A percentile compares a stretch with the other conserved stretches of the same genome.
phyloP scores from a whole-genome alignment of 2,888 invertebrate genomes.

The Clistopyga incitator region DNA sequence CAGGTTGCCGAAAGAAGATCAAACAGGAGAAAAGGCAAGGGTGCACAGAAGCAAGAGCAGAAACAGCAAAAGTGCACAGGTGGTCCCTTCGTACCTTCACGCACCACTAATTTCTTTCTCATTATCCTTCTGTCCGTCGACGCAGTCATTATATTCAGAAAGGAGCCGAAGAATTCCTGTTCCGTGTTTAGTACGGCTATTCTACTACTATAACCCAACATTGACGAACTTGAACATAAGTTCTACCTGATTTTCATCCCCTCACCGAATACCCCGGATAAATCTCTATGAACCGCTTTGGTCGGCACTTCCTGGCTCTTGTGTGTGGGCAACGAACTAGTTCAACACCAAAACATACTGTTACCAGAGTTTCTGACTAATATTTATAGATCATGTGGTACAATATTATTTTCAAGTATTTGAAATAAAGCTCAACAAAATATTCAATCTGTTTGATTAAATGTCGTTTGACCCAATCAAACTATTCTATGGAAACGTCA shows the following conservation, averaged over 20 bases:
- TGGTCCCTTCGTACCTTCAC: slow-evolving; percentile 79
- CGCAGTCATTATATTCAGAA: slow-evolving; percentile 60
- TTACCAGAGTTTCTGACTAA: neutral
- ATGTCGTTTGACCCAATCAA: too few relatives aligned
- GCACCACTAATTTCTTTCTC: slow-evolving; percentile 81
- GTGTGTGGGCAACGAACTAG: neutral
- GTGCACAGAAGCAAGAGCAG: slow-evolving; percentile 40
- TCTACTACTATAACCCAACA: slow-evolving; percentile 52
- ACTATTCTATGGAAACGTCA: too few relatives aligned
- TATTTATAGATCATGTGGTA: neutral
- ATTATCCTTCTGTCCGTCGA: slow-evolving; percentile 75
- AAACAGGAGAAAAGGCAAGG: slow-evolving; percentile 28
- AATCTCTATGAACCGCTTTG: neutral
- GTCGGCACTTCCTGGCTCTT: neutral
- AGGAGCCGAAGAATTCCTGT: slow-evolving; percentile 62
- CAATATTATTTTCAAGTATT: neutral
- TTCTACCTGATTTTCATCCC: slow-evolving; percentile 48
- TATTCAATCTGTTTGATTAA: too few relatives aligned
- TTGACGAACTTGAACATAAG: neutral
- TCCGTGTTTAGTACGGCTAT: slow-evolving; percentile 73
- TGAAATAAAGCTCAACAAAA: too few relatives aligned
- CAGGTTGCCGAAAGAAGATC: slow-evolving; percentile 48
- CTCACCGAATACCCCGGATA: neutral
- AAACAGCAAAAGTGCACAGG: slow-evolving; percentile 72
- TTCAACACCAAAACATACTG: neutral